phyloP scores from a whole-genome alignment of 2,113 vertebrate species.

The Patagioenas fasciata region DNA sequence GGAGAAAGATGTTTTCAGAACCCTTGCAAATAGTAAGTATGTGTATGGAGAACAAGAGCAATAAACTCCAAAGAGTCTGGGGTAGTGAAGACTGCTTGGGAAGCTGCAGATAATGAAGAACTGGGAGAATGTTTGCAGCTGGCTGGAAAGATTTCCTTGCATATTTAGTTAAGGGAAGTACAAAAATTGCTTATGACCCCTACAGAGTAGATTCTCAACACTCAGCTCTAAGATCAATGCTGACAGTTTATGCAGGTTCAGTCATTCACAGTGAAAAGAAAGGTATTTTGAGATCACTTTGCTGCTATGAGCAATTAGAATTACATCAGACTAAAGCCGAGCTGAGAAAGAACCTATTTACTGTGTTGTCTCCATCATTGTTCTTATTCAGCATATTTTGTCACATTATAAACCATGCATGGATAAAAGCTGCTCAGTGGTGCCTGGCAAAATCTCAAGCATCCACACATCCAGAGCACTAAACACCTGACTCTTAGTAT shows the following conservation, averaged over 20 bases:
- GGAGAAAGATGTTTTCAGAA: neutral
- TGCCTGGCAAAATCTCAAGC: slow-evolving; percentile 20
- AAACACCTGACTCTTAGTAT: slow-evolving; percentile 15
- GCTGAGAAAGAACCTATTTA: neutral
- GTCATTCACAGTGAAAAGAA: neutral
- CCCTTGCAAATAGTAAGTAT: neutral
- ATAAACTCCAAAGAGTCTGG: neutral
- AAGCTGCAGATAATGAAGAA: neutral
- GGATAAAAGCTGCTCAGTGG: neutral
- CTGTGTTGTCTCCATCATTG: neutral
- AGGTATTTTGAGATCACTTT: neutral
- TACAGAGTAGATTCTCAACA: neutral
- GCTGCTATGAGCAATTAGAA: neutral
- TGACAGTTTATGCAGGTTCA: neutral
- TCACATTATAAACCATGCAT: neutral
- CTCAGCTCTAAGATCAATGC: neutral
- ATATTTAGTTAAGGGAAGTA: neutral
- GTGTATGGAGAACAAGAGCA: neutral
- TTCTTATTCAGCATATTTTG: slow-evolving; percentile 26
- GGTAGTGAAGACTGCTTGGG: neutral
- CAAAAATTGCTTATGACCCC: neutral
- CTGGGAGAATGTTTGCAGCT: neutral
- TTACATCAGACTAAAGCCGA: neutral
- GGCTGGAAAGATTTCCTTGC: neutral
- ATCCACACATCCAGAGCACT: neutral